Evolutionary conservation across 2,113 vertebrate genomes (phyloP).

Genomic region (Sebastes schlegelii): DNA sequence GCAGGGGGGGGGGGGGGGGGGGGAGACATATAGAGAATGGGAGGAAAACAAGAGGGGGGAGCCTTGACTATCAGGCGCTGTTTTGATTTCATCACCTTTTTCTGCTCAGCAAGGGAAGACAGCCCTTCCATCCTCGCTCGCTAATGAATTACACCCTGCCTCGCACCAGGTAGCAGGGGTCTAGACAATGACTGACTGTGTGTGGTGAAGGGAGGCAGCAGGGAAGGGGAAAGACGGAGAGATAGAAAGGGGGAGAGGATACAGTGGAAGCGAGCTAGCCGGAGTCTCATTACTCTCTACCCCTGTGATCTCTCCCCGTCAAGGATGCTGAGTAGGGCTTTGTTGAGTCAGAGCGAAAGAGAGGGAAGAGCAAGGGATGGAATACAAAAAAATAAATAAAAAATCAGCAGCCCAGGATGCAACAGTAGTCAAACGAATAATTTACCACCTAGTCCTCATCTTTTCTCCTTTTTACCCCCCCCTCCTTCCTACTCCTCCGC

Average conservation of each 20-base stretch:
- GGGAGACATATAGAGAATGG: constrained; percentile 32
- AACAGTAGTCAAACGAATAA: constrained; percentile 64
- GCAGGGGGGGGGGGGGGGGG: background rate
- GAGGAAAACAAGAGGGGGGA: constrained; percentile 19
- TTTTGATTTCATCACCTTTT: constrained; percentile 73
- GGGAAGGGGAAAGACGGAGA: background rate
- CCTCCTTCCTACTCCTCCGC: background rate
- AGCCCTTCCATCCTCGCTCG: constrained; percentile 50
- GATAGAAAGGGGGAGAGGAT: constrained; percentile 53
- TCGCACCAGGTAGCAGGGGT: constrained; percentile 74
- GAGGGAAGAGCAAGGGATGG: constrained; percentile 30
- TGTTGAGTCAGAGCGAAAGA: constrained; percentile 70
- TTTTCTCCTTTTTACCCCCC: constrained; percentile 33
- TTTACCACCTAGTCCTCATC: constrained; percentile 54
- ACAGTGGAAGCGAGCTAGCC: constrained; percentile 66
- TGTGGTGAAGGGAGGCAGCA: constrained; percentile 46
- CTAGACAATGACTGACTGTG: constrained; percentile 70
- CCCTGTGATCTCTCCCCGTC: constrained; percentile 76
- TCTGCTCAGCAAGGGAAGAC: constrained; percentile 48
- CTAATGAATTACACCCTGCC: constrained; percentile 82
- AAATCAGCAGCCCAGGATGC: constrained; percentile 29
- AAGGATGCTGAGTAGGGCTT: constrained; percentile 78
- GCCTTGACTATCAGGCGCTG: constrained; percentile 44
- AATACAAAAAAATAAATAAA: constrained; percentile 31
- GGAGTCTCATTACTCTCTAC: constrained; percentile 77